A percentile compares a stretch with the other conserved stretches of the same genome.
Evolutionary conservation across 2,797 vertebrate genomes (phyloP).

Genomic region (Phrynocephalus vlangalii): DNA sequence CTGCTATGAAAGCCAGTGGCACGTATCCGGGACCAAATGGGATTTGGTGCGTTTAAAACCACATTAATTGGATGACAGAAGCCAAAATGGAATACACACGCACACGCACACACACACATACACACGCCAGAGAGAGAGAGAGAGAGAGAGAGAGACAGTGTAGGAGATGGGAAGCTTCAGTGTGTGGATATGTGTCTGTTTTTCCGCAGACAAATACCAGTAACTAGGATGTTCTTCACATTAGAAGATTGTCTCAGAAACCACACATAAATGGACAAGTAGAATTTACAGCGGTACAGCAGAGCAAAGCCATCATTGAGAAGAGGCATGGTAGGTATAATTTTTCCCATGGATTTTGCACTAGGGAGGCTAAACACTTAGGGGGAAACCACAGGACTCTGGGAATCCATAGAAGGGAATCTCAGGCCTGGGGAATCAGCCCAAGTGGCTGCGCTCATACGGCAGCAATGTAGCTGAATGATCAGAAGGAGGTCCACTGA

Average conservation of each 20-base stretch:
- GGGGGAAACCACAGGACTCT: not conserved
- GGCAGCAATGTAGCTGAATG: not conserved
- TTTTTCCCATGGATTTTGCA: too few relatives aligned
- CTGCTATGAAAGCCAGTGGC: conserved; percentile 12
- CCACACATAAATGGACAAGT: not conserved
- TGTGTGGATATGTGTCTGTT: too few relatives aligned
- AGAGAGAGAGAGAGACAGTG: too few relatives aligned
- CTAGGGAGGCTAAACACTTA: not conserved
- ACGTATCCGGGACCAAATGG: not conserved
- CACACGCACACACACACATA: not conserved
- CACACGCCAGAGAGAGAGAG: not conserved
- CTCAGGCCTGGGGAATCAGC: not conserved
- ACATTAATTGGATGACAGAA: conserved; percentile 7
- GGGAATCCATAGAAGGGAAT: too few relatives aligned
- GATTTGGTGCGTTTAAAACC: conserved; percentile 5
- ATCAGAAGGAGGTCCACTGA: not conserved
- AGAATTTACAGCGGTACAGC: not conserved
- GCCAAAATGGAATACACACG: not conserved
- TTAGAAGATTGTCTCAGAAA: not conserved
- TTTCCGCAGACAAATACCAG: not conserved
- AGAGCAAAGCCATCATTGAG: not conserved
- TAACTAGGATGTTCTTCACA: not conserved
- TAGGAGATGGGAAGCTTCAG: too few relatives aligned
- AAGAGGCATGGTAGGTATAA: not conserved
- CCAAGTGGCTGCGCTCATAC: too few relatives aligned